These are phyloP conservation scores for Cyphomyrmex costatus DNA, from an alignment of 1,140 invertebrate genomes.

Conservation along the genomic window DNA sequence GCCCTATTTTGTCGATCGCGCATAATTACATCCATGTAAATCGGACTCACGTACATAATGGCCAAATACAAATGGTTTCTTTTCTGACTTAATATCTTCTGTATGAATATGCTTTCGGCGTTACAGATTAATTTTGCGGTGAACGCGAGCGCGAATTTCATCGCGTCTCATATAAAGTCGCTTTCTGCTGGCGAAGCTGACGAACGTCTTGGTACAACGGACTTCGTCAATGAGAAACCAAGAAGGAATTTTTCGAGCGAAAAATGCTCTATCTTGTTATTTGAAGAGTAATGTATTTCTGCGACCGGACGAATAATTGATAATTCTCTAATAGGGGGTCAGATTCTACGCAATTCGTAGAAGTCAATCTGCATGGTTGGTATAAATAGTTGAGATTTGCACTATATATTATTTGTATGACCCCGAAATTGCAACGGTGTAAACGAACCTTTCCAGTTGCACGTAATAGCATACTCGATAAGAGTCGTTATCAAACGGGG, in stretches of 20 bases:
- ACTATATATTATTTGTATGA: neutral
- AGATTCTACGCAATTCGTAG: neutral
- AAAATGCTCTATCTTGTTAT: neutral
- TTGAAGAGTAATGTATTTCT: neutral
- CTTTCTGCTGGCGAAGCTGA: neutral
- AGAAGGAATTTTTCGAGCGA: neutral
- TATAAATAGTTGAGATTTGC: conserved; percentile 42
- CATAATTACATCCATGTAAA: conserved; percentile 51
- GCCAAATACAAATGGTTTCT: conserved; percentile 35
- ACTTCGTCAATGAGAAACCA: no score
- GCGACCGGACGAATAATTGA: neutral
- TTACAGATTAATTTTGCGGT: neutral
- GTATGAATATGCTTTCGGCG: conserved; percentile 8
- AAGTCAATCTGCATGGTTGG: conserved; percentile 33
- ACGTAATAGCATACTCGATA: conserved; percentile 40
- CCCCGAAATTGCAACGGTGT: conserved; percentile 27
- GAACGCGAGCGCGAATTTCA: conserved; percentile 24
- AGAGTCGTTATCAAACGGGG: conserved; percentile 15
- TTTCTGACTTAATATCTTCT: conserved; percentile 21
- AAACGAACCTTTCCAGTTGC: conserved; percentile 13
- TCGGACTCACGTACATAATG: neutral
- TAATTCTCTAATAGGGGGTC: neutral
- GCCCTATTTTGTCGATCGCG: conserved; percentile 58
- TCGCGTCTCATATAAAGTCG: neutral
- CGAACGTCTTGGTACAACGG: neutral